Evolutionary conservation across 1,140 invertebrate species (phyloP), one percentile per base, ranked within the genome.

Genomic region (Neodiprion pinetum): DNA sequence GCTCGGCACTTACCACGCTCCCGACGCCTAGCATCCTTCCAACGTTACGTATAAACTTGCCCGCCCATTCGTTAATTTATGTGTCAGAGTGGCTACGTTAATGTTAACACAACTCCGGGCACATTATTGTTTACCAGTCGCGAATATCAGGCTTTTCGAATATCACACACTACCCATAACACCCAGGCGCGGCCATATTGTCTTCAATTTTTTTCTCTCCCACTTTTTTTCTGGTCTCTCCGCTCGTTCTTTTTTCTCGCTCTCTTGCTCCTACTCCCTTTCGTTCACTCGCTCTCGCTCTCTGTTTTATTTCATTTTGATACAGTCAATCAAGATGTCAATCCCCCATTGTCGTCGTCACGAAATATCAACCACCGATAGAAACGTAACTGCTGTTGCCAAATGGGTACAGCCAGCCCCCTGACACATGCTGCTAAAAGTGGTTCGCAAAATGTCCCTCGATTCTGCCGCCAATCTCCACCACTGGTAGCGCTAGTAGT

Each of bases 111-210:
- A 11, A 4, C 10, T 17, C 11, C 11, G 11, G 23, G 28, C 28
- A 21, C 67, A 47, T 11, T 14, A 69, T 69, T 69, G 67, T 69
- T 47, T 69, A 69, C 21, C 17, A 69, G 40, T 12, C 12, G 17
- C 17, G 67, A 9, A 7, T 7, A 8, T 11, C 61, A 65, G 61
- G 12, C 12, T 11, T 9, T 21, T 5, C 67, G 40, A 69, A 69
- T 14, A 23, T 47, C 7, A 47, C 76, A 77, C 79, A 85, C 72
- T 80, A 82, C 80, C 80, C 84, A 86, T 83, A 84, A 87, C 83
- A 86, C 82, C 82, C 83, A 84, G 85, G 80, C 82, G 84, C 78
- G 79, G 85, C 85, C 84, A 86, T 86, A 82, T 86, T 86, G 84
- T 82, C 66, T 61, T 79, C 69, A 71, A 75, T 81, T 82, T 82